phyloP scores from a whole-genome alignment of 2,797 vertebrate genomes.

The Neosilurus mollespiculum region DNA sequence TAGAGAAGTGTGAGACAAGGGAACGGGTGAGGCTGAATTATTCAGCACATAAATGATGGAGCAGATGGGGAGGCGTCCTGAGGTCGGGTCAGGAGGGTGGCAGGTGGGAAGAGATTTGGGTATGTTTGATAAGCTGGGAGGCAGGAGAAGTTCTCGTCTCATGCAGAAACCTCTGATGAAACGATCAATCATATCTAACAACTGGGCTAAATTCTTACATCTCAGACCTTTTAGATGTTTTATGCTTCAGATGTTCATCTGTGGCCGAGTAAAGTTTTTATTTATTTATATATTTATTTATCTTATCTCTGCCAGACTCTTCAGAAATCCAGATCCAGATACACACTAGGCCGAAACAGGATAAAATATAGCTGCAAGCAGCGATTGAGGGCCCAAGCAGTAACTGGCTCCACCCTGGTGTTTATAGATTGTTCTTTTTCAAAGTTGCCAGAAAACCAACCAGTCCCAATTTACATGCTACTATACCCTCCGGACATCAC shows the following conservation, averaged over 20 bases:
- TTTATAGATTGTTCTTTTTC: background rate
- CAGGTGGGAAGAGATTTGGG: conserved; percentile 37
- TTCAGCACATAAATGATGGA: conserved; percentile 45
- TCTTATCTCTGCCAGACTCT: background rate
- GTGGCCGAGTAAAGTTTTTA: background rate
- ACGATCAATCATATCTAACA: background rate
- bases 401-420: background rate
- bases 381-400: background rate
- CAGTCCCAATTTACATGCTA: background rate
- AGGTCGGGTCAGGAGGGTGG: conserved; percentile 40
- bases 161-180: background rate
- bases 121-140: background rate
- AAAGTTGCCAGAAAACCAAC: background rate
- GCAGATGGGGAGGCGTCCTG: conserved; percentile 50
- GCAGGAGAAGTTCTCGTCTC: background rate
- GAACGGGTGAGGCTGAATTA: conserved; percentile 46
- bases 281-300: no score
- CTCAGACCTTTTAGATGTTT: conserved; percentile 1
- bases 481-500: background rate
- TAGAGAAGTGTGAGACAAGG: conserved; percentile 44
- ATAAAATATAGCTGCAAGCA: background rate
- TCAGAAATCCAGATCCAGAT: background rate
- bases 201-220: background rate
- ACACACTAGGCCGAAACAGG: background rate
- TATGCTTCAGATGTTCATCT: background rate